Conservation (phyloP, 2,888 invertebrate species). For the Piscicola geometra region DNA sequence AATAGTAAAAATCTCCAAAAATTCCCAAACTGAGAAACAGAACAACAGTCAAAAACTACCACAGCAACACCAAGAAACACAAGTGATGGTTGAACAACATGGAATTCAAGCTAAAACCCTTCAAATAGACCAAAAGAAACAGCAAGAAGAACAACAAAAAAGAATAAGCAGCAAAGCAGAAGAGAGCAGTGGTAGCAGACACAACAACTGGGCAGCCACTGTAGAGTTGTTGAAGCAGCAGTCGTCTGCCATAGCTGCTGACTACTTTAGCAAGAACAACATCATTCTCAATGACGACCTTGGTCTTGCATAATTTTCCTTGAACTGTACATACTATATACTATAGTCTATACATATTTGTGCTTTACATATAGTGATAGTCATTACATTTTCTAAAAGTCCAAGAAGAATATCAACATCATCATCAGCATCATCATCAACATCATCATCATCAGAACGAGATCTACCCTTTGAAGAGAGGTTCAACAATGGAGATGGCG, state of each 20-base stretch:
- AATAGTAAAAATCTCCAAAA: neutral
- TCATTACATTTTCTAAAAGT: too few species aligned
- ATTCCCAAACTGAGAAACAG: neutral
- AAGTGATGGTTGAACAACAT: neutral
- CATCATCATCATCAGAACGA: too few species aligned
- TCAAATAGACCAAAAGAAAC: neutral
- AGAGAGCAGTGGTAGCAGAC: neutral
- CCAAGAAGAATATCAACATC: too few species aligned
- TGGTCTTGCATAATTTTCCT: too few species aligned
- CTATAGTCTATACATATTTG: too few species aligned
- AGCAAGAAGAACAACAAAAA: neutral
- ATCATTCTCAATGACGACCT: neutral
- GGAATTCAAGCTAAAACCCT: neutral
- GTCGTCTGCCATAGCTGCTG: neutral
- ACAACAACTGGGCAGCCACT: neutral
- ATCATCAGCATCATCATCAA: too few species aligned
- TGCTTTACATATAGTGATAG: too few species aligned
- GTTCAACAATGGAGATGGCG: constrained; percentile 29
- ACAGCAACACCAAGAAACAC: too few species aligned
- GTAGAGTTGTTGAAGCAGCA: neutral
- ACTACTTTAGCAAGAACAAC: neutral
- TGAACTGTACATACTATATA: too few species aligned
- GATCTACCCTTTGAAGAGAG: constrained; percentile 25
- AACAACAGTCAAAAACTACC: too few species aligned
- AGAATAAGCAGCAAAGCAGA: neutral